A percentile compares a stretch with the other conserved stretches of the same genome.
Conservation (phyloP, 64 coral and sea anemone genomes). For the Stichodactyla mertensii region DNA sequence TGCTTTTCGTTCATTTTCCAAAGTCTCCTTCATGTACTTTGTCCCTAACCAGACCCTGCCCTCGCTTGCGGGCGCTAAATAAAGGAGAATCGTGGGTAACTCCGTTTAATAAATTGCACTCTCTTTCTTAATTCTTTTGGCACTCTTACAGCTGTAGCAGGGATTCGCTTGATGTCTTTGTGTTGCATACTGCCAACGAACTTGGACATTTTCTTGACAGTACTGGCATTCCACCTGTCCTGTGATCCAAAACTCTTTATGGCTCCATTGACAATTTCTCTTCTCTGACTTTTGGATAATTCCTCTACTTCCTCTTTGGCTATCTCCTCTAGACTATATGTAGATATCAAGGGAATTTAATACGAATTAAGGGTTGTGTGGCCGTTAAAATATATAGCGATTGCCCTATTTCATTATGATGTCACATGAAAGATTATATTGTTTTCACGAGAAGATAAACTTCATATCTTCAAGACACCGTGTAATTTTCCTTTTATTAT, state of each 20-base stretch:
- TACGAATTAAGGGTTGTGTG: not conserved
- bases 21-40: too few relatives aligned
- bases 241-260: not conserved
- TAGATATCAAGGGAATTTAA: not conserved
- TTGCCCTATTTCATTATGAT: too few relatives aligned
- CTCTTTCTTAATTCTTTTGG: not conserved
- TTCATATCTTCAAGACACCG: too few relatives aligned
- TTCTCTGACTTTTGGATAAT: not conserved
- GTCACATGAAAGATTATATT: too few relatives aligned
- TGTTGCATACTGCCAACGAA: constrained; percentile 6
- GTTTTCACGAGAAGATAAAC: too few relatives aligned
- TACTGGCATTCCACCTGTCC: not conserved
- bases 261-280: constrained; percentile 9
- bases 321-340: not conserved
- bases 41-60: too few relatives aligned
- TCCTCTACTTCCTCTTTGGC: not conserved
- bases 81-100: too few relatives aligned
- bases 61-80: too few relatives aligned
- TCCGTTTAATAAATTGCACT: not conserved
- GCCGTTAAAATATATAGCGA: not conserved
- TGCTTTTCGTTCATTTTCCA: too few relatives aligned
- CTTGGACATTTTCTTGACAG: constrained; percentile 18
- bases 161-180: not conserved
- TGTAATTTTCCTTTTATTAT: too few relatives aligned
- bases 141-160: constrained; percentile 12